Conservation (phyloP, 2,797 vertebrate species). For the Sebastes miniatus region DNA sequence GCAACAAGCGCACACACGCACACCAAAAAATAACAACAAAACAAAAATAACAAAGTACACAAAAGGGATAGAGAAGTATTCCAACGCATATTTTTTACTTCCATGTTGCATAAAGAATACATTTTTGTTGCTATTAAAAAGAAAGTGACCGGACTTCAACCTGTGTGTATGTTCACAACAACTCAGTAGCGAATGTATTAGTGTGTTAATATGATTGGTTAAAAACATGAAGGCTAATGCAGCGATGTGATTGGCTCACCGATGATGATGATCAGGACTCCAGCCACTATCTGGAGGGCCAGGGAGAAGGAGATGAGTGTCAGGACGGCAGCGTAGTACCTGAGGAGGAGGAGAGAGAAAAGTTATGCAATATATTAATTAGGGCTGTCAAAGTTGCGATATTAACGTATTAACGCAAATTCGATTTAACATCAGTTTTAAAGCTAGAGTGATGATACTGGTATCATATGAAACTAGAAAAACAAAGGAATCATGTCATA, state of each 20-base stretch:
- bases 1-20: conserved; percentile 42
- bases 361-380: not conserved
- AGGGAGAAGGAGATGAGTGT: conserved; percentile 91
- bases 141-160: not conserved
- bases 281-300: conserved; percentile 88
- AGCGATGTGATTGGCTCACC: conserved; percentile 80
- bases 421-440: too few species aligned
- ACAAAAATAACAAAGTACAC: conserved; percentile 16
- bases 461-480: too few species aligned
- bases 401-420: too few species aligned
- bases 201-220: conserved; percentile 59
- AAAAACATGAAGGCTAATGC: conserved; percentile 19
- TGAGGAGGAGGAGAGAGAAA: conserved; percentile 18
- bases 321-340: conserved; percentile 86
- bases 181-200: conserved; percentile 42
- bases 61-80: not conserved
- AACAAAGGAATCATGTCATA: too few species aligned
- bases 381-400: too few species aligned
- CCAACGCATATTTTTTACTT: not conserved
- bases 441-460: too few species aligned
- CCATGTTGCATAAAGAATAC: not conserved
- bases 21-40: conserved; percentile 44
- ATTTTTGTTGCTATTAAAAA: not conserved
- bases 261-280: conserved; percentile 88
- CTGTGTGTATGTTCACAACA: not conserved